A percentile compares a stretch with the other conserved stretches of the same genome.
These are phyloP conservation scores for Syngnathus acus DNA, from an alignment of 2,797 vertebrate species.

Conservation along the genomic window DNA sequence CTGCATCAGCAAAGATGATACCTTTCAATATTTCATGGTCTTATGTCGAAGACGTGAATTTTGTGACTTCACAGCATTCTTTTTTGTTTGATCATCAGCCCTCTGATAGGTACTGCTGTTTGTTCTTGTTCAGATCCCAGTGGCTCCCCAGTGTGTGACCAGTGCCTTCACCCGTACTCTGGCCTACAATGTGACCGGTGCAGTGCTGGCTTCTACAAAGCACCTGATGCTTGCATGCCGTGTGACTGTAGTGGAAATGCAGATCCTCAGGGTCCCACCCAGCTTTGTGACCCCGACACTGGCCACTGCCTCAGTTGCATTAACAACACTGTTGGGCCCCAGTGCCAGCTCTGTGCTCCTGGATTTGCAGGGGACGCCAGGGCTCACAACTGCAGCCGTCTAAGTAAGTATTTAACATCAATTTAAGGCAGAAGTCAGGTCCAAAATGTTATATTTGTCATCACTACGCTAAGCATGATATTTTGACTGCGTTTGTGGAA, in stretches of 20 bases:
- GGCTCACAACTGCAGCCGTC: slow-evolving; percentile 76
- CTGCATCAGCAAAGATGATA: too few species aligned
- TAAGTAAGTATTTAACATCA: slow-evolving; percentile 61
- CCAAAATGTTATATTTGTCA: neutral
- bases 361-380: slow-evolving; percentile 69
- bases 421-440: neutral
- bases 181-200: slow-evolving; percentile 76
- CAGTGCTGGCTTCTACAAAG: slow-evolving; percentile 75
- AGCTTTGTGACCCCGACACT: slow-evolving; percentile 75
- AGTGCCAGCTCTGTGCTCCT: slow-evolving; percentile 75
- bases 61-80: neutral
- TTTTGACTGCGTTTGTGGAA: too few species aligned
- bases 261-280: slow-evolving; percentile 60
- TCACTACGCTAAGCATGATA: too few species aligned
- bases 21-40: too few species aligned
- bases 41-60: too few species aligned
- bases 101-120: neutral
- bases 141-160: slow-evolving; percentile 67
- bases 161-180: slow-evolving; percentile 70
- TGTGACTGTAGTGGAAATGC: slow-evolving; percentile 84
- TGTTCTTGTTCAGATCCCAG: slow-evolving; percentile 57
- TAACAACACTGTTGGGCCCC: slow-evolving; percentile 75
- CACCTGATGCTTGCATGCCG: slow-evolving; percentile 68
- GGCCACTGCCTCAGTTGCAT: slow-evolving; percentile 80
- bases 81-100: neutral